phyloP scores from a whole-genome alignment of 1,140 invertebrate species.

The Antheraea mylitta region DNA sequence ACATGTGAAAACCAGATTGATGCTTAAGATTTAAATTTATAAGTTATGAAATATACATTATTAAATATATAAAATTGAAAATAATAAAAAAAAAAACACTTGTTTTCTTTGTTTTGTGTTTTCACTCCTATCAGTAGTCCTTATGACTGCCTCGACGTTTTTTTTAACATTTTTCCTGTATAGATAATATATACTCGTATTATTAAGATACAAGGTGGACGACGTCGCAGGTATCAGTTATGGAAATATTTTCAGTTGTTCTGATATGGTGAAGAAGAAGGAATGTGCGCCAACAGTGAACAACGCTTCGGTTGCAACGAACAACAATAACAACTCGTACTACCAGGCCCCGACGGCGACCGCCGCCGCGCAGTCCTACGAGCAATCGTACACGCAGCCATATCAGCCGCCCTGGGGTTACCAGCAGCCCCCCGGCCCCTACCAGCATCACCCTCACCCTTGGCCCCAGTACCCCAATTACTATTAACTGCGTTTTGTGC shows the following conservation, averaged over 20 bases:
- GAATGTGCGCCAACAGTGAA: conserved; percentile 29
- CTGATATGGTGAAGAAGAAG: conserved; percentile 49
- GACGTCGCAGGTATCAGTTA: too few relatives aligned
- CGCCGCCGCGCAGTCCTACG: conserved; percentile 52
- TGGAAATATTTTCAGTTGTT: not conserved
- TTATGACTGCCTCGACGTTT: too few relatives aligned
- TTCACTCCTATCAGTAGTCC: too few relatives aligned
- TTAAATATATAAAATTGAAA: too few relatives aligned
- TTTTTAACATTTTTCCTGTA: too few relatives aligned
- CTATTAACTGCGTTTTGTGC: conserved; percentile 36
- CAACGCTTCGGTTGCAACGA: conserved; percentile 24
- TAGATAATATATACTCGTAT: too few relatives aligned
- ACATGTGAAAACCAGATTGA: too few relatives aligned
- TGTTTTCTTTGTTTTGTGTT: too few relatives aligned
- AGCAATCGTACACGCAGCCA: conserved; percentile 64
- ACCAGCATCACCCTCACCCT: conserved; percentile 60
- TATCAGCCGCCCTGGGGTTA: conserved; percentile 70
- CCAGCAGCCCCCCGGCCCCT: conserved; percentile 64
- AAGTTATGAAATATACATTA: too few relatives aligned
- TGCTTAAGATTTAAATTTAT: too few relatives aligned
- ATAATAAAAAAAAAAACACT: too few relatives aligned
- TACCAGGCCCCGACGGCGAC: conserved; percentile 52
- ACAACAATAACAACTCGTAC: conserved; percentile 41
- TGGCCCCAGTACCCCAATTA: conserved; percentile 72
- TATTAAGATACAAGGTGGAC: too few relatives aligned